Evolutionary conservation across 1,140 invertebrate species (phyloP).

Genomic region (Ceratoteleas bidentatus): DNA sequence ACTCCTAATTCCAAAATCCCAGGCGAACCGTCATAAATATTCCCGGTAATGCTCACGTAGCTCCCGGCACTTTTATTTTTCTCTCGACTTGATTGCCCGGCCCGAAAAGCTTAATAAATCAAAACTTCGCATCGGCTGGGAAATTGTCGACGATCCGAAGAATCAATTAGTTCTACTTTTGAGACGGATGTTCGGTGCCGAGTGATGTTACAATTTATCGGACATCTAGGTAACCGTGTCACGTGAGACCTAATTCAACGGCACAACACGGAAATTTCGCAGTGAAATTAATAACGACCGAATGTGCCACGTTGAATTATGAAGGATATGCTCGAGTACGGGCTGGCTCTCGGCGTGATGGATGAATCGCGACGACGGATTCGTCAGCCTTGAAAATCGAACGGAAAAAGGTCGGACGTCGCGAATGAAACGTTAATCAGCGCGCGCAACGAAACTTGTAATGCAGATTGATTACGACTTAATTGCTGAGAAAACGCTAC

Average conservation of each 20-base stretch:
- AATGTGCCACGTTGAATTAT: constrained; percentile 31
- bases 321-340: constrained; percentile 19
- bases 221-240: constrained; percentile 26
- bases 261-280: constrained; percentile 35
- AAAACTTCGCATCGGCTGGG: constrained; percentile 1
- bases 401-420: constrained; percentile 14
- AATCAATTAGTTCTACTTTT: constrained; percentile 46
- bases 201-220: constrained; percentile 46
- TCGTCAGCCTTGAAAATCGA: constrained; percentile 25
- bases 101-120: constrained; percentile 4
- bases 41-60: too few species aligned
- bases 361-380: constrained; percentile 33
- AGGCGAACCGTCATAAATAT: too few species aligned
- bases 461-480: constrained; percentile 42
- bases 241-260: constrained; percentile 33
- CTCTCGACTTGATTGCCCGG: too few species aligned
- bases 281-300: constrained; percentile 34
- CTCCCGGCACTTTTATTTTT: too few species aligned
- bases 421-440: constrained; percentile 29
- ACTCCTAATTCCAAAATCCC: too few species aligned
- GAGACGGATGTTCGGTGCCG: constrained; percentile 16
- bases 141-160: constrained; percentile 4
- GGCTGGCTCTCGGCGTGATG: constrained; percentile 16
- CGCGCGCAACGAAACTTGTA: constrained; percentile 23
- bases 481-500: constrained; percentile 31